Evolutionary conservation across 2,113 vertebrate genomes (phyloP).

Genomic region (Dolichallabes microphthalmus): DNA sequence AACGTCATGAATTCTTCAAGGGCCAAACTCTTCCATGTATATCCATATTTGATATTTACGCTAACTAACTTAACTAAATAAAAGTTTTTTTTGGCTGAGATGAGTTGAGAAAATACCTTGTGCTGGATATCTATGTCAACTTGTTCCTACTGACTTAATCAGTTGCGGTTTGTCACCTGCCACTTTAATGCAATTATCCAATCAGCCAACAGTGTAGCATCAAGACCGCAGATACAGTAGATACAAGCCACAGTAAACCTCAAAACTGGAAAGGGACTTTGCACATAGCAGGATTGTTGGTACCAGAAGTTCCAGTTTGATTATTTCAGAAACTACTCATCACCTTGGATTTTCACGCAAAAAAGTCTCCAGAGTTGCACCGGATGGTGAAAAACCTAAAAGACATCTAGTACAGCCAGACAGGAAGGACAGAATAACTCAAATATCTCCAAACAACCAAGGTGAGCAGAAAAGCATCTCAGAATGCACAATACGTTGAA

Average conservation of each 20-base stretch:
- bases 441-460: background rate
- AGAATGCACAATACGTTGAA: background rate
- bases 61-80: too few species aligned
- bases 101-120: background rate
- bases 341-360: background rate
- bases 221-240: background rate
- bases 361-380: background rate
- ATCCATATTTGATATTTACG: too few species aligned
- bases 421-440: background rate
- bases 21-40: too few species aligned
- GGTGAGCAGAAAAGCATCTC: background rate
- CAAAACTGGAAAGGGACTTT: background rate
- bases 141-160: background rate
- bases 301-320: background rate
- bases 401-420: background rate
- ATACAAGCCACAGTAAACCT: background rate
- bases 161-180: conserved; percentile 1
- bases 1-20: background rate
- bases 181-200: background rate
- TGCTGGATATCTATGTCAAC: background rate
- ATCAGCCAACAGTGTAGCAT: background rate
- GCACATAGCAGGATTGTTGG: background rate
- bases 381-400: background rate
- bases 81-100: too few species aligned
- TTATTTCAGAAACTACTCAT: background rate